These are phyloP conservation scores for Forbesichthys papilliferus DNA, from an alignment of 2,113 vertebrate genomes.

Conservation along the genomic window DNA sequence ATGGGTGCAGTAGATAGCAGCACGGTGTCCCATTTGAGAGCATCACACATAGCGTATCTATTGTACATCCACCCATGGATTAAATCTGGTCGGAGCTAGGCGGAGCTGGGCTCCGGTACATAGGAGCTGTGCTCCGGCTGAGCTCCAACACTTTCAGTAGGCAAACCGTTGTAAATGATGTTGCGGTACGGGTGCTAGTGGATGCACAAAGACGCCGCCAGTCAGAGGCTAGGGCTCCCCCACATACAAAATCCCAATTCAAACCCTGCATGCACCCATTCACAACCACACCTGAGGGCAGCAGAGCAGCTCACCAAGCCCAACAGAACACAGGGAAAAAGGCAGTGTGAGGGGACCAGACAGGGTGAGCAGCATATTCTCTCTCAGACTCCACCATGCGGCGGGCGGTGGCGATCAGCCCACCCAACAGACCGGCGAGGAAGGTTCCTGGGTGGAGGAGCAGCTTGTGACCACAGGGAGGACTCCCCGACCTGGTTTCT, in stretches of 20 bases:
- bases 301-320: neutral
- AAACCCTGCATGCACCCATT: neutral
- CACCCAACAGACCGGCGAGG: constrained; percentile 64
- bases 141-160: too few relatives aligned
- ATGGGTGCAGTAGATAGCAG: too few relatives aligned
- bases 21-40: neutral
- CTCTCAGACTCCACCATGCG: constrained; percentile 49
- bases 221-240: too few relatives aligned
- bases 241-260: too few relatives aligned
- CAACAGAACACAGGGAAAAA: neutral
- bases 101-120: too few relatives aligned
- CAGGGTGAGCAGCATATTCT: constrained; percentile 57
- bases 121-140: too few relatives aligned
- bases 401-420: constrained; percentile 35
- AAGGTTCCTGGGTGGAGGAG: constrained; percentile 62
- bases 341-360: constrained; percentile 20
- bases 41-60: neutral
- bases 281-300: neutral
- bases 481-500: constrained; percentile 74
- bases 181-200: too few relatives aligned
- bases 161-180: too few relatives aligned
- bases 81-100: too few relatives aligned
- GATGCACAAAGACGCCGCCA: too few relatives aligned
- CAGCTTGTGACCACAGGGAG: constrained; percentile 74
- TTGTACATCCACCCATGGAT: too few relatives aligned